Conservation (phyloP, 2,888 invertebrate species). For the Coenonympha glycerion region DNA sequence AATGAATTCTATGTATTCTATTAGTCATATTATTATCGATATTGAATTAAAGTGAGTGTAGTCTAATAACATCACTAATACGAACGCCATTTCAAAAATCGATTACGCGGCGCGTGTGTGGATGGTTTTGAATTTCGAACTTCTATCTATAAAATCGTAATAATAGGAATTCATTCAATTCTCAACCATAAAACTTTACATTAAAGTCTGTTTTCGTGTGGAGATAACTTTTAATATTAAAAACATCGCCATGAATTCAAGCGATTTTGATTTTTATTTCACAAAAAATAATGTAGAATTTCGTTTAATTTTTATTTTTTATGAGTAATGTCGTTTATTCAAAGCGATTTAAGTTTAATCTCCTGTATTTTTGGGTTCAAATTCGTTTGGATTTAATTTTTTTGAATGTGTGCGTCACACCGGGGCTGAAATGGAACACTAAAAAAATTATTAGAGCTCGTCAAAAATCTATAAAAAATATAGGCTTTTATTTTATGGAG, state of each 20-base stretch:
- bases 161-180: neutral
- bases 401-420: constrained; percentile 14
- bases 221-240: neutral
- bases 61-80: neutral
- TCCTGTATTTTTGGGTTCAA: neutral
- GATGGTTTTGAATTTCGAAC: constrained; percentile 50
- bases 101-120: constrained; percentile 67
- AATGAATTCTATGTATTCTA: no score
- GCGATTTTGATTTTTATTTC: neutral
- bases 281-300: neutral
- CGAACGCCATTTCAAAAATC: constrained; percentile 63
- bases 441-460: constrained; percentile 11
- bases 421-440: neutral
- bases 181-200: neutral
- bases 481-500: constrained; percentile 15
- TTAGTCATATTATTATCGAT: neutral
- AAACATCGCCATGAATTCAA: neutral
- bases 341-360: constrained; percentile 3
- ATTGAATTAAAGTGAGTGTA: neutral
- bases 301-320: neutral
- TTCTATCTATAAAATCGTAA: constrained; percentile 25
- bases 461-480: neutral
- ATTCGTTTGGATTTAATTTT: neutral
- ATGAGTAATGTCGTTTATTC: neutral
- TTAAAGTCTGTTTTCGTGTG: constrained; percentile 1